Evolutionary conservation across 2,113 vertebrate species (phyloP).

Genomic region (Salvelinus namaycush): DNA sequence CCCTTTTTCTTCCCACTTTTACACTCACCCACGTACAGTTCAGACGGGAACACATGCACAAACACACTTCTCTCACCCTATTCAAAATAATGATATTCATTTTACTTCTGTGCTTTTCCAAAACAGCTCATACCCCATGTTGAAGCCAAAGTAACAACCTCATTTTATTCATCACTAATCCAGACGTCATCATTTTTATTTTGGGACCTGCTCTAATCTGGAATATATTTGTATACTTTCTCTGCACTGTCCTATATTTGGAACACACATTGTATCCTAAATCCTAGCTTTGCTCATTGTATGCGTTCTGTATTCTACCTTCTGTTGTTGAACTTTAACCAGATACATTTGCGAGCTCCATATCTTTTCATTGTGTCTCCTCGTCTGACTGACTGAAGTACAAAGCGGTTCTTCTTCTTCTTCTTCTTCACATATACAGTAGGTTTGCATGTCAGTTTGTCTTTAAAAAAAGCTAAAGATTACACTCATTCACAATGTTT

Average conservation of each 20-base stretch:
- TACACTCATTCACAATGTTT: background rate
- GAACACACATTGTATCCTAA: conserved; percentile 9
- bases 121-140: conserved; percentile 21
- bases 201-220: too few relatives aligned
- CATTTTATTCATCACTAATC: conserved; percentile 37
- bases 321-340: conserved; percentile 44
- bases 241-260: too few relatives aligned
- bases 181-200: background rate
- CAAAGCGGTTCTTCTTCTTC: too few relatives aligned
- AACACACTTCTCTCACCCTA: conserved; percentile 10
- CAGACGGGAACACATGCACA: background rate
- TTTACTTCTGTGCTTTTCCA: conserved; percentile 13
- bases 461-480: background rate
- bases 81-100: conserved; percentile 35
- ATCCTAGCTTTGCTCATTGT: background rate
- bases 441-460: background rate
- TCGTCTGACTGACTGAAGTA: too few relatives aligned
- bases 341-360: background rate
- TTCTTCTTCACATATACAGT: background rate
- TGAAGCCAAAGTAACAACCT: conserved; percentile 47
- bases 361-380: background rate
- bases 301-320: conserved; percentile 46
- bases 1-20: background rate
- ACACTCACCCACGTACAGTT: too few relatives aligned
- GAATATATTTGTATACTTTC: conserved; percentile 4